phyloP scores from a whole-genome alignment of 2,113 vertebrate genomes.

The Brachyistius frenatus region DNA sequence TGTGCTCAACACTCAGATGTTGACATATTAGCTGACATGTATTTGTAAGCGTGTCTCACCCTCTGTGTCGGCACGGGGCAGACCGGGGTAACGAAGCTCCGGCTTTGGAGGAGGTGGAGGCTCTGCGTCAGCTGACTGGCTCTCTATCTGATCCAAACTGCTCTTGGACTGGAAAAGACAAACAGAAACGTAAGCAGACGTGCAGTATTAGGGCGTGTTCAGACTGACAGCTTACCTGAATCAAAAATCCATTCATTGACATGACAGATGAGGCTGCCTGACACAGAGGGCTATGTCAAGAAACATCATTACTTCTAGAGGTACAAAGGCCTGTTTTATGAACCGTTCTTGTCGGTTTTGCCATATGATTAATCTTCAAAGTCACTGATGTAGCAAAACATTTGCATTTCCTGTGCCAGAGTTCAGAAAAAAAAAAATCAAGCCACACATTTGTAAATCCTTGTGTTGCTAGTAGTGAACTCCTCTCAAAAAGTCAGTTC shows the following conservation, averaged over 20 bases:
- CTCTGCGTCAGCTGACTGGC: conserved; percentile 95
- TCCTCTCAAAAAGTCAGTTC: too few species aligned
- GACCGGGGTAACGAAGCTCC: conserved; percentile 92
- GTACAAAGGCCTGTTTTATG: too few species aligned
- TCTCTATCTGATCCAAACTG: conserved; percentile 95
- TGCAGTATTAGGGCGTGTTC: not conserved
- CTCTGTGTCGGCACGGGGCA: conserved; percentile 90
- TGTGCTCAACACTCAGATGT: not conserved
- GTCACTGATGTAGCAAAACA: too few species aligned
- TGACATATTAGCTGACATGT: not conserved
- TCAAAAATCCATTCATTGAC: not conserved
- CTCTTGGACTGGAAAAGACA: conserved; percentile 89
- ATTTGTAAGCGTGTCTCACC: conserved; percentile 81
- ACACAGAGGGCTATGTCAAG: too few species aligned
- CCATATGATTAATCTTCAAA: not conserved
- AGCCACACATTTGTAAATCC: too few species aligned
- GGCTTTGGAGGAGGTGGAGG: conserved; percentile 96
- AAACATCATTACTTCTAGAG: too few species aligned
- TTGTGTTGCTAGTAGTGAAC: too few species aligned
- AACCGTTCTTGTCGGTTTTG: not conserved
- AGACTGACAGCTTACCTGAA: not conserved
- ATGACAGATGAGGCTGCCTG: too few species aligned
- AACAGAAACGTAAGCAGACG: conserved; percentile 2
- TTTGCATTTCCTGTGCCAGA: too few species aligned
- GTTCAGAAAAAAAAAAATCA: too few species aligned